Base-by-base conservation (phyloP, 1,140 invertebrate genomes). In the Drosophila insularis region DNA sequence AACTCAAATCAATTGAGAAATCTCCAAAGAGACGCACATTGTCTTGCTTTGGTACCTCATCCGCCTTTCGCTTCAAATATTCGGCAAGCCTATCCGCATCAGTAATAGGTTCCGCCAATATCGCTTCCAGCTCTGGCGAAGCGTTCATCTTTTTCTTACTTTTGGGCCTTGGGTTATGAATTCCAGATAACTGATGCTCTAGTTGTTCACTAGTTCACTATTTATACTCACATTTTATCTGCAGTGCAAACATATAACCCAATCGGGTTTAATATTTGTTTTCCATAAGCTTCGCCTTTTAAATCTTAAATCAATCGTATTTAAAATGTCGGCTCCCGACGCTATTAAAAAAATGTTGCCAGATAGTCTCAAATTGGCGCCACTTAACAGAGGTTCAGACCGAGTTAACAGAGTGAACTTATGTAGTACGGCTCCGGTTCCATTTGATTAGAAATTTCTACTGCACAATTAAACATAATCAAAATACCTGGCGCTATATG, bases 1-100 rank as follows among this genome's bases (percentile, higher is more conserved):
- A 68, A 19, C 67, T 70, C 10, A 78, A 7, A 19, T 78, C 80
- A 32, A 82, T 71, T n/a, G 79, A 66, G 1, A 78, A 55, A 21
- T 71, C 55, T 0, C 37, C 43, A 23, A 71, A 71, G 6, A 71
- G 35, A 0, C 32, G 46, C 7, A 37, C 23, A 14, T 6, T 14
- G 8, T 31, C 19, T 14, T 63, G 39, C 19, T 50, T 73, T 7
- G 39, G 32, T 6, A 54, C 17, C 7, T 62, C 58, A 6, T 27
- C 19, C 2, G 74, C 37, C 68, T 81, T 81, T 1, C 62, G 60
- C 23, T 62, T 68, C 6, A 81, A 19, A 58, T 70, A 81, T 1
- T 23, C 50, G 4, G 40, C 71, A 1, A 73, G 17, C 7, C 63
- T 65, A 23, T 63, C 40, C 0, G 46, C 32, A 8, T 74, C 50